Evolutionary conservation across 1,140 invertebrate species (phyloP).

Genomic region (Rhagoletis pomonella): DNA sequence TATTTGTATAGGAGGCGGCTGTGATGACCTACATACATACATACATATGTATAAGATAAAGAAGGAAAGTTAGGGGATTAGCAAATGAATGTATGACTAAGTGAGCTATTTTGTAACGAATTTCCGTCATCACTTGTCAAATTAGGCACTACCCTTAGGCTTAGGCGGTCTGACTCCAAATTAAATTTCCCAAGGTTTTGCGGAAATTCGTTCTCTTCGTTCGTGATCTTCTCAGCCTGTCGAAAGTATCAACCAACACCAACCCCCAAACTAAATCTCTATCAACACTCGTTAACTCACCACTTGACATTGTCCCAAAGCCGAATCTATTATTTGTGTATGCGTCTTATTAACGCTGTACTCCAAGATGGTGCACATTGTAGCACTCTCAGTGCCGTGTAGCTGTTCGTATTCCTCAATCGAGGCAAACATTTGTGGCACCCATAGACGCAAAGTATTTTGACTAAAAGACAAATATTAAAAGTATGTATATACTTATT

Average conservation of each 20-base stretch:
- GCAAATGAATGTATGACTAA: too few species aligned
- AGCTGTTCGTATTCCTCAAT: slow-evolving; percentile 65
- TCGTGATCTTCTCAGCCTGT: too few species aligned
- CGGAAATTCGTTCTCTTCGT: too few species aligned
- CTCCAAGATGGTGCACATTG: slow-evolving; percentile 70
- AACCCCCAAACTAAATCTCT: neutral
- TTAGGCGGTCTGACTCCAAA: too few species aligned
- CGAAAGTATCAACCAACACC: too few species aligned
- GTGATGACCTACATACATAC: neutral
- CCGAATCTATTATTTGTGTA: neutral
- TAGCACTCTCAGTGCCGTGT: slow-evolving; percentile 55
- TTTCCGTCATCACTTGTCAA: too few species aligned
- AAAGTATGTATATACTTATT: too few species aligned
- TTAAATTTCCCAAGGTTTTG: too few species aligned
- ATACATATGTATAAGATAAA: neutral
- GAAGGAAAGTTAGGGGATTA: neutral
- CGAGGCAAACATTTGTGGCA: slow-evolving; percentile 70
- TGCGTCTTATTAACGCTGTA: slow-evolving; percentile 69
- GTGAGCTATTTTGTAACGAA: too few species aligned
- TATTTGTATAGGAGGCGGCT: slow-evolving; percentile 75
- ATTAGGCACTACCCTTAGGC: too few species aligned
- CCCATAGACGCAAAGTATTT: slow-evolving; percentile 72
- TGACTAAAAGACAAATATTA: slow-evolving; percentile 55
- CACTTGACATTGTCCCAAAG: slow-evolving; percentile 40
- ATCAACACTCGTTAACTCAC: slow-evolving; percentile 38